These are phyloP conservation scores for Schizopygopsis pylzovi DNA, from an alignment of 2,797 vertebrate genomes.

Conservation along the genomic window DNA sequence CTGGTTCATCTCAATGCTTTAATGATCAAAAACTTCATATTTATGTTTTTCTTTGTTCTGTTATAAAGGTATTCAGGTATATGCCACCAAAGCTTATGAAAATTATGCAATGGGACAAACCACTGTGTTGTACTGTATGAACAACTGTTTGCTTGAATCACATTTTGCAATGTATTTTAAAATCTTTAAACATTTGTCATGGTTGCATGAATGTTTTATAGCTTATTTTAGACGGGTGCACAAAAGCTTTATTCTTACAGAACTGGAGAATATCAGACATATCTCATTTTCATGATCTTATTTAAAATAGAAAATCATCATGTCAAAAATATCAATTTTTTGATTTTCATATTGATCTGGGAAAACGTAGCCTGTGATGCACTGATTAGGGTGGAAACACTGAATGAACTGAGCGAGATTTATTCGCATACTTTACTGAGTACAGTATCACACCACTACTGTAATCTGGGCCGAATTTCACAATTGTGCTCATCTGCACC, in stretches of 20 bases:
- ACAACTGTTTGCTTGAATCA: slow-evolving; percentile 10
- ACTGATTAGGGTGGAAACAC: slow-evolving; percentile 23
- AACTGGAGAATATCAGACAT: slow-evolving; percentile 9
- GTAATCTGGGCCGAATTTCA: background rate
- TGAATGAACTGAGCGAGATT: background rate
- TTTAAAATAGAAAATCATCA: background rate
- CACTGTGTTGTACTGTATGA: slow-evolving; percentile 33
- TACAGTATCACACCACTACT: background rate
- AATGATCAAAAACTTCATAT: slow-evolving; percentile 6
- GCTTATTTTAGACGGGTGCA: slow-evolving; percentile 3
- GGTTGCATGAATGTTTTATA: slow-evolving; percentile 41
- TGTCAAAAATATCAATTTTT: background rate
- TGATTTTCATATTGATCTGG: background rate
- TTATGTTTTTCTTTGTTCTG: slow-evolving; percentile 20
- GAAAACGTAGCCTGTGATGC: background rate
- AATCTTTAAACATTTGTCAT: slow-evolving; percentile 30
- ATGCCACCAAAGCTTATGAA: slow-evolving; percentile 21
- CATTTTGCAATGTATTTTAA: slow-evolving; percentile 7
- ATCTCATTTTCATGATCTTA: background rate
- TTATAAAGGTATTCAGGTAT: slow-evolving; percentile 21
- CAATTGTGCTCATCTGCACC: background rate
- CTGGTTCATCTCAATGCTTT: slow-evolving; percentile 1
- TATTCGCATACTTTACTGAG: background rate
- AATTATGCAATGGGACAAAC: slow-evolving; percentile 29
- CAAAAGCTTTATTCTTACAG: slow-evolving; percentile 29